Percentiles rank a stretch among this genome's conserved stretches.
Conservation (phyloP, 2,888 invertebrate species). For the Crocallis elinguaria region DNA sequence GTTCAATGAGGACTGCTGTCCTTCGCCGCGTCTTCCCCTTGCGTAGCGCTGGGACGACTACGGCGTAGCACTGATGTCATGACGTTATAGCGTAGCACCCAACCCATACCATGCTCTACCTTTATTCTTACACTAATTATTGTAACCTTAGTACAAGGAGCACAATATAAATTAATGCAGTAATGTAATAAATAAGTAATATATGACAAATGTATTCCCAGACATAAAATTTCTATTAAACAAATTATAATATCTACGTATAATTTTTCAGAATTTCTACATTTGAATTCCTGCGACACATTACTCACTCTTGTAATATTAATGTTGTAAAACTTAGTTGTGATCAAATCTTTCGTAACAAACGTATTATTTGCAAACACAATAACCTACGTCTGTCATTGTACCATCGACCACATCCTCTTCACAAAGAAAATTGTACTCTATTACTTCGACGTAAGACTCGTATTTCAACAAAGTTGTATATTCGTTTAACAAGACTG, state of each 20-base stretch:
- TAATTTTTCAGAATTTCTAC: neutral
- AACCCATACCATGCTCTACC: no score
- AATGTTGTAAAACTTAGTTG: constrained; percentile 23
- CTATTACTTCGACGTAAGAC: constrained; percentile 6
- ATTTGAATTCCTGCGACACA: constrained; percentile 2
- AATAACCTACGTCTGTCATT: constrained; percentile 45
- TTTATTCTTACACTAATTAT: no score
- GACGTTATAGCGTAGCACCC: no score
- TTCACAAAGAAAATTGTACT: constrained; percentile 1
- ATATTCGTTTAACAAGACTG: constrained; percentile 24
- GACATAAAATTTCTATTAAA: neutral
- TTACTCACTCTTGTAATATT: neutral
- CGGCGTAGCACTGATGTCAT: no score
- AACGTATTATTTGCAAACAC: constrained; percentile 37
- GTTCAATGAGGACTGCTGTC: no score
- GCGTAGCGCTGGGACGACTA: no score
- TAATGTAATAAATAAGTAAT: neutral
- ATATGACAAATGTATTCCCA: neutral
- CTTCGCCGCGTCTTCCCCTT: no score
- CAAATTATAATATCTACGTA: neutral
- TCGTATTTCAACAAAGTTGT: constrained; percentile 14
- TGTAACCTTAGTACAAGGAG: no score
- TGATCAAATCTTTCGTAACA: constrained; percentile 34
- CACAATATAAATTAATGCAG: neutral
- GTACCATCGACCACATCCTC: constrained; percentile 30